A percentile compares a stretch with the other conserved stretches of the same genome.
phyloP scores from a whole-genome alignment of 2,113 vertebrate genomes.

The Eubucco bourcierii region DNA sequence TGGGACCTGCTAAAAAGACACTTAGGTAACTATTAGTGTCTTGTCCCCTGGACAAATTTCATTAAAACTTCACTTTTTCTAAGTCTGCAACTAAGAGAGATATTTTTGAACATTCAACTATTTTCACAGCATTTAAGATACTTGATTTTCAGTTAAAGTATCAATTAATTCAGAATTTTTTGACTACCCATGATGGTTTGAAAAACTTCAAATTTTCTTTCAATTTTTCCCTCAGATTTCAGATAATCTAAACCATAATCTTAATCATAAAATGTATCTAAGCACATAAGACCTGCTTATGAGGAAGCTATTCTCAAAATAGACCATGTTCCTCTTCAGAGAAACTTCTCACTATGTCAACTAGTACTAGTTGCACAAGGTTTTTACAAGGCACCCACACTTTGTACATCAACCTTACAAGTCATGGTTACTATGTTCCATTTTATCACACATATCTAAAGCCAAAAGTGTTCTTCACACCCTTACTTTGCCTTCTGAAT shows the following conservation, averaged over 20 bases:
- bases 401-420: background rate
- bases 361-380: background rate
- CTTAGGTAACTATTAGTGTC: background rate
- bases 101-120: background rate
- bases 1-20: background rate
- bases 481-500: background rate
- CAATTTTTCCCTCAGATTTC: background rate
- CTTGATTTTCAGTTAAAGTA: background rate
- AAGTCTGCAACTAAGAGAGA: background rate
- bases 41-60: background rate
- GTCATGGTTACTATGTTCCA: background rate
- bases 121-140: background rate
- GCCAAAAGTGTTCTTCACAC: background rate
- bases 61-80: background rate
- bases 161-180: background rate
- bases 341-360: background rate
- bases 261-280: background rate
- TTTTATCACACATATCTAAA: background rate
- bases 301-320: background rate
- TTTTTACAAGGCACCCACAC: background rate
- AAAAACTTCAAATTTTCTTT: background rate
- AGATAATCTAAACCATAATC: background rate
- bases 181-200: background rate
- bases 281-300: background rate
- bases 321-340: background rate